Evolutionary conservation across 2,113 vertebrate species (phyloP).

Genomic region (Catharus fuscescens): DNA sequence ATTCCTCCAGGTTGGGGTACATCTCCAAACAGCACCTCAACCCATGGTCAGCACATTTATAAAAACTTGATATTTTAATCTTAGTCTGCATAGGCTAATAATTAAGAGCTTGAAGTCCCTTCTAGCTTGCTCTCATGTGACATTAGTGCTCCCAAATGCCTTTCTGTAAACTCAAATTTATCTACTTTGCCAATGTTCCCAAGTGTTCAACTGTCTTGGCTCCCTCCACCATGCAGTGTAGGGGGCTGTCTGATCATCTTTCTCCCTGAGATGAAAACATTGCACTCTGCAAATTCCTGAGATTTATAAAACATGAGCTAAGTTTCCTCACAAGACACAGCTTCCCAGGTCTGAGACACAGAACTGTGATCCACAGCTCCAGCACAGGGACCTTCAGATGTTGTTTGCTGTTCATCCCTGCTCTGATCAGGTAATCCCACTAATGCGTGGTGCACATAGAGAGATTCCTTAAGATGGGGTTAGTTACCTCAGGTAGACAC

Average conservation of each 20-base stretch:
- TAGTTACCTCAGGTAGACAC: background rate
- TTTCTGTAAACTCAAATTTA: background rate
- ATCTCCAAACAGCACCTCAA: background rate
- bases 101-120: slow-evolving; percentile 11
- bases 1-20: background rate
- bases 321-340: background rate
- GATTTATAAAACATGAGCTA: background rate
- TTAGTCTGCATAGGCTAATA: background rate
- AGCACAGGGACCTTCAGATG: background rate
- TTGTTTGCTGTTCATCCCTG: background rate
- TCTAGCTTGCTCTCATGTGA: background rate
- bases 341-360: background rate
- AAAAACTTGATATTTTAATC: background rate
- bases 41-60: fast-evolving
- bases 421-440: background rate
- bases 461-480: background rate
- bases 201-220: slow-evolving; percentile 18
- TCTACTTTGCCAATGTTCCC: slow-evolving; percentile 12
- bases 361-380: background rate
- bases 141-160: background rate
- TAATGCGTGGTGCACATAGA: background rate
- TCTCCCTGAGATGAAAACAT: background rate
- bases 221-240: fast-evolving
- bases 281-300: background rate
- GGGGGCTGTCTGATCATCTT: background rate